Evolutionary conservation across 2,797 vertebrate species (phyloP).

Genomic region (Sciurus vulgaris): DNA sequence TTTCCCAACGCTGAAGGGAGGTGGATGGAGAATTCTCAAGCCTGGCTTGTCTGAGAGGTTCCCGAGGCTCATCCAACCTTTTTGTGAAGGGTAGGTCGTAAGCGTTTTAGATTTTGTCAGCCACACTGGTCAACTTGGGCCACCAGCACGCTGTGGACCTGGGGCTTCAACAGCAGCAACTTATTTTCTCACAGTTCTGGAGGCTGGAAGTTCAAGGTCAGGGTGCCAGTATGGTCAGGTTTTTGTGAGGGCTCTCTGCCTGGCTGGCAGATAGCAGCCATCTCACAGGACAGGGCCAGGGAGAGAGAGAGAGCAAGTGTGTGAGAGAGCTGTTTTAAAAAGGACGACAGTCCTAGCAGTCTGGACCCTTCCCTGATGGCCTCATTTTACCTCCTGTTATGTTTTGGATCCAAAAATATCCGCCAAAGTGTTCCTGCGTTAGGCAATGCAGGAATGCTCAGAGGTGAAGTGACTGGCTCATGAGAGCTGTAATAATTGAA

Average conservation of each 20-base stretch:
- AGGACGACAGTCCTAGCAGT: not conserved
- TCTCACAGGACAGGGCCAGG: rapidly evolving
- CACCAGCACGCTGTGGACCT: too few relatives aligned
- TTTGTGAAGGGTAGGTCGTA: not conserved
- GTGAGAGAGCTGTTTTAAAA: not conserved
- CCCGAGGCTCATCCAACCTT: not conserved
- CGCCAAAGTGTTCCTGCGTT: too few relatives aligned
- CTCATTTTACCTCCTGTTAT: not conserved
- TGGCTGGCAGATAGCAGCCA: not conserved
- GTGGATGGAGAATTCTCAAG: not conserved
- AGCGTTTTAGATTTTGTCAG: not conserved
- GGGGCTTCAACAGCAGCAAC: too few relatives aligned
- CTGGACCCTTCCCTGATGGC: too few relatives aligned
- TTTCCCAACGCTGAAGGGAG: not conserved
- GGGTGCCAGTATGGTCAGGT: too few relatives aligned
- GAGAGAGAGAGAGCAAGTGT: not conserved
- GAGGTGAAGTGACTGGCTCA: too few relatives aligned
- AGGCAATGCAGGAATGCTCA: too few relatives aligned
- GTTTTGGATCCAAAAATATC: too few relatives aligned
- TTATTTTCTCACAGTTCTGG: too few relatives aligned
- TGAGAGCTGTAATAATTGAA: too few relatives aligned
- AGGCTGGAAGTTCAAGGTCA: too few relatives aligned
- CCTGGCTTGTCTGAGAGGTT: not conserved
- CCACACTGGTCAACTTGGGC: not conserved
- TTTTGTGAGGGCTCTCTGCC: not conserved